These are phyloP conservation scores for Eupithecia exiguata DNA, from an alignment of 2,888 invertebrate genomes.

Conservation along the genomic window DNA sequence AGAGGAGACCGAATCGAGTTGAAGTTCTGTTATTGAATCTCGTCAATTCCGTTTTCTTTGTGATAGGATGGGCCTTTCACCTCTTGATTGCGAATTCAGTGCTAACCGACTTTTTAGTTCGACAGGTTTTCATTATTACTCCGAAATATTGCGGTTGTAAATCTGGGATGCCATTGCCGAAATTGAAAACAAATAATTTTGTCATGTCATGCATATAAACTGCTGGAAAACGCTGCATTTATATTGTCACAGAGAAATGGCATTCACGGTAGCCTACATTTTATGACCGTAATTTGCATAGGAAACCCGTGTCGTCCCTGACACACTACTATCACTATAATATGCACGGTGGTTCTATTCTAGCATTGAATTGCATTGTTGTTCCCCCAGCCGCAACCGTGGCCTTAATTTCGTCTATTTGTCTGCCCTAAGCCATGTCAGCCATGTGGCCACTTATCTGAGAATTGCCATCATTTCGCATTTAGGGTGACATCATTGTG, in stretches of 20 bases:
- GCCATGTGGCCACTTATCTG: conserved; percentile 27
- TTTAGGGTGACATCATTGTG: conserved; percentile 18
- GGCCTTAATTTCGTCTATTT: conserved; percentile 41
- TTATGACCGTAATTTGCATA: conserved; percentile 42
- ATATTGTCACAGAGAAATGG: conserved; percentile 37
- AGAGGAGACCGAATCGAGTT: conserved; percentile 37
- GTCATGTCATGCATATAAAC: conserved; percentile 11
- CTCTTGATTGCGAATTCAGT: conserved; percentile 24
- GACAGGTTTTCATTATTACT: conserved; percentile 4
- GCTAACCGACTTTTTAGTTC: conserved; percentile 8
- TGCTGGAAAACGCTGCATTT: conserved; percentile 19
- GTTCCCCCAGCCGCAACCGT: conserved; percentile 34
- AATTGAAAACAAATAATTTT: conserved; percentile 18
- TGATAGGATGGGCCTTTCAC: conserved; percentile 23
- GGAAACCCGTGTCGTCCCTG: conserved; percentile 38
- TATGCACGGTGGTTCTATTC: conserved; percentile 26
- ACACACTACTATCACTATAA: conserved; percentile 28
- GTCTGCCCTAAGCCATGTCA: conserved; percentile 25
- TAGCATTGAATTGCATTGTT: conserved; percentile 40
- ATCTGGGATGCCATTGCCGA: conserved; percentile 14
- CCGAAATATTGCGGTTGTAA: conserved; percentile 5
- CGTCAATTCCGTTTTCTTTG: conserved; percentile 27
- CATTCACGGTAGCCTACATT: conserved; percentile 36
- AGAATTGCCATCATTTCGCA: conserved; percentile 24
- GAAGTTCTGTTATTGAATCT: conserved; percentile 43